Conservation (phyloP, 2,888 invertebrate genomes). For the Caenorhabditis imperialis region DNA sequence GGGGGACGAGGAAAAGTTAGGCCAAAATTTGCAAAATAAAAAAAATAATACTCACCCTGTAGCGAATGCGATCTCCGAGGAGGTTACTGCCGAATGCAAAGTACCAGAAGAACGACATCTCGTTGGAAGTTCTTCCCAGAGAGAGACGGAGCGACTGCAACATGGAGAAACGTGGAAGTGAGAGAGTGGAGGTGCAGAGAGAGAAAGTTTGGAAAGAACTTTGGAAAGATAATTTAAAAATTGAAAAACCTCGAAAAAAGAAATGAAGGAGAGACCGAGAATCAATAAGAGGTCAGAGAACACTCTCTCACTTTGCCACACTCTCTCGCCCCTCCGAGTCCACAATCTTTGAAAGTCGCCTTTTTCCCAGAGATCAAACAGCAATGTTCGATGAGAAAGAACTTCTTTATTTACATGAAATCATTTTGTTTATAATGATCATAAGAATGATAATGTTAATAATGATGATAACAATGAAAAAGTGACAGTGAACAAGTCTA, state of each 20-base stretch:
- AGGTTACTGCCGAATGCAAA: conserved; percentile 75
- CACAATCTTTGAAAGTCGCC: conserved; percentile 34
- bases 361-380: background rate
- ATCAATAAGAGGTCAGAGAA: conserved; percentile 16
- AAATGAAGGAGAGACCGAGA: conserved; percentile 8
- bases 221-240: too few species aligned
- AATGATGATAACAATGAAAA: too few species aligned
- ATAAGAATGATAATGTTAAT: too few species aligned
- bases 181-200: conserved; percentile 5
- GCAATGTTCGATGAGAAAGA: background rate
- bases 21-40: too few species aligned
- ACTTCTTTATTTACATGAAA: conserved; percentile 54
- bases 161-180: conserved; percentile 17
- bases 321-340: conserved; percentile 9
- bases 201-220: too few species aligned
- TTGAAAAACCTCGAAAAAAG: too few species aligned
- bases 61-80: conserved; percentile 70
- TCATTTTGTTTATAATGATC: conserved; percentile 8
- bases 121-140: conserved; percentile 13
- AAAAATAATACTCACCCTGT: conserved; percentile 55
- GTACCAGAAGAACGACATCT: conserved; percentile 70
- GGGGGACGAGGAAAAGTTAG: too few species aligned
- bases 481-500: too few species aligned
- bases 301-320: conserved; percentile 5
- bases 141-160: conserved; percentile 20